Conservation (phyloP, 2,888 invertebrate genomes). For the Dolichopus griseipennis region DNA sequence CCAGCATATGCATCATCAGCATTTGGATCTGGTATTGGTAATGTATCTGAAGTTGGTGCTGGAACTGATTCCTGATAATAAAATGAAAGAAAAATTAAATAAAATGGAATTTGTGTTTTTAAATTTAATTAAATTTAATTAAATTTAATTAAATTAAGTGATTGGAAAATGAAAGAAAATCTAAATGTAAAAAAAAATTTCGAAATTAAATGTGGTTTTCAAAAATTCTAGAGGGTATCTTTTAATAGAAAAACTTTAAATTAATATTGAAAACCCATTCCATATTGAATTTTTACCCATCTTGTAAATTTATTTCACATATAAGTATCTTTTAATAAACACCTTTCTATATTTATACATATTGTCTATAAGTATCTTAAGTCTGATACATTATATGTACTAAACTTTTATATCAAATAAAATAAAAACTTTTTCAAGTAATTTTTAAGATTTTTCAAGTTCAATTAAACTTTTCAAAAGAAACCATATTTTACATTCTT, state of each 20-base stretch:
- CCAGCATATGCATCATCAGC: constrained; percentile 39
- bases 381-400: too few species aligned
- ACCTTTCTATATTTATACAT: too few species aligned
- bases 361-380: too few species aligned
- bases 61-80: constrained; percentile 24
- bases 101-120: not conserved
- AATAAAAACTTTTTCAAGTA: not conserved
- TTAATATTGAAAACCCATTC: not conserved
- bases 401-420: too few species aligned
- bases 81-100: not conserved
- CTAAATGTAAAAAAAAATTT: too few species aligned
- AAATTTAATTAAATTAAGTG: constrained; percentile 3
- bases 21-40: constrained; percentile 22
- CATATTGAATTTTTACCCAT: not conserved
- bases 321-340: too few species aligned
- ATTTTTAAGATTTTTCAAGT: not conserved
- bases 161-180: too few species aligned
- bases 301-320: too few species aligned
- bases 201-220: not conserved
- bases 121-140: constrained; percentile 14
- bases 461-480: constrained; percentile 2
- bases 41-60: constrained; percentile 28
- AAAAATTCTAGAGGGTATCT: not conserved
- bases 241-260: constrained; percentile 4
- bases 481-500: too few species aligned